Conservation (phyloP, 2,888 invertebrate species). For the Itoplectis maculator region DNA sequence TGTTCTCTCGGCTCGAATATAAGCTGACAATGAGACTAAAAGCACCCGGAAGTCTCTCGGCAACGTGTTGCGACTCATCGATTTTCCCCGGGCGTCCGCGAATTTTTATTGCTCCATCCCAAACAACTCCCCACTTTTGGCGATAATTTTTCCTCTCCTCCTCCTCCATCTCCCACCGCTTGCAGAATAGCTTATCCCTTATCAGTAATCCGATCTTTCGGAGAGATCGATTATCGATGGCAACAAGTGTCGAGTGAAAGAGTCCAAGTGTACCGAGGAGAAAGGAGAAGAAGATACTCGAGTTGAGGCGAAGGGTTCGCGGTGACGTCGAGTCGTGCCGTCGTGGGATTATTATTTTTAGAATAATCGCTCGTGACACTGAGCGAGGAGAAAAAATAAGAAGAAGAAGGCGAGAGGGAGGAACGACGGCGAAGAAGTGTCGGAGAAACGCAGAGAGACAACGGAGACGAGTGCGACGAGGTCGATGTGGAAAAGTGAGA, state of each 20-base stretch:
- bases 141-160: neutral
- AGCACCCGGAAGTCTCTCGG: slow-evolving; percentile 25
- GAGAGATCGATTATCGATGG: slow-evolving; percentile 67
- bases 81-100: slow-evolving; percentile 32
- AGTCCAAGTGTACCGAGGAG: slow-evolving; percentile 7
- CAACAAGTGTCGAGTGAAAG: slow-evolving; percentile 70
- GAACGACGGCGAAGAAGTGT: too few relatives aligned
- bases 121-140: too few relatives aligned
- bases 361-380: slow-evolving; percentile 30
- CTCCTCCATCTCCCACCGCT: neutral
- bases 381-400: slow-evolving; percentile 29
- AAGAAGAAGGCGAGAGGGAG: neutral
- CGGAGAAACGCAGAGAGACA: slow-evolving; percentile 6
- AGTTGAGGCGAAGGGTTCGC: slow-evolving; percentile 24
- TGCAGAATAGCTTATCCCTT: slow-evolving; percentile 24
- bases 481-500: slow-evolving; percentile 33
- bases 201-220: slow-evolving; percentile 48
- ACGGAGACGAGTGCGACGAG: slow-evolving; percentile 2
- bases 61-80: slow-evolving; percentile 61
- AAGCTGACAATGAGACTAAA: slow-evolving; percentile 18
- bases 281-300: slow-evolving; percentile 24
- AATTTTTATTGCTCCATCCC: slow-evolving; percentile 41
- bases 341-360: slow-evolving; percentile 41
- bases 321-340: slow-evolving; percentile 31
- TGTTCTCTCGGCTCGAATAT: slow-evolving; percentile 20